These are phyloP conservation scores for Melitaea athalia DNA, from an alignment of 2,888 invertebrate species.

Conservation along the genomic window DNA sequence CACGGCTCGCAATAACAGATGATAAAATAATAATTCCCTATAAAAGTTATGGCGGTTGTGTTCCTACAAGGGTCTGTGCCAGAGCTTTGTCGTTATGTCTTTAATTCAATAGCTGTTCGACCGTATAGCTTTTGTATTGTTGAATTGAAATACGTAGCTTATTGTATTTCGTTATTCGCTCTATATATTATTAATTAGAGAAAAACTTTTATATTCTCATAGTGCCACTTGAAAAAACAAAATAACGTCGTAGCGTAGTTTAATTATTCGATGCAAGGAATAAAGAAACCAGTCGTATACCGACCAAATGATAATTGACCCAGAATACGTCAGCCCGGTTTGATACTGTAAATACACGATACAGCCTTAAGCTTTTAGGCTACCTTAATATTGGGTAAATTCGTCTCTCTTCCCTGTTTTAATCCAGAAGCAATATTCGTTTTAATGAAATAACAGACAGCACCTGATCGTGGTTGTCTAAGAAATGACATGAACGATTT, in stretches of 20 bases:
- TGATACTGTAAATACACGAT: not conserved
- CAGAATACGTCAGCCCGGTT: not conserved
- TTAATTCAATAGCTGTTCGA: conserved; percentile 31
- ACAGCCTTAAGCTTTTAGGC: conserved; percentile 6
- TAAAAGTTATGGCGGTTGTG: conserved; percentile 37
- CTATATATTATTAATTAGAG: too few species aligned
- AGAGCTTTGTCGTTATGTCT: conserved; percentile 28
- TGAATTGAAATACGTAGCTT: not conserved
- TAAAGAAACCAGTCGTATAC: too few species aligned
- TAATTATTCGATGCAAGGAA: too few species aligned
- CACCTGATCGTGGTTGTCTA: conserved; percentile 16
- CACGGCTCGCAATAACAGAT: conserved; percentile 39
- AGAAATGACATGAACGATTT: conserved; percentile 27
- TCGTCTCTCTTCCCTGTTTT: conserved; percentile 10
- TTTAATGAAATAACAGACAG: conserved; percentile 15
- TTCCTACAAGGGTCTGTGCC: conserved; percentile 25
- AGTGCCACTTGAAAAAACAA: too few species aligned
- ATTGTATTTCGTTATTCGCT: too few species aligned
- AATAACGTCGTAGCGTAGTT: too few species aligned
- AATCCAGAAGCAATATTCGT: conserved; percentile 15
- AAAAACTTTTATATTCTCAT: too few species aligned
- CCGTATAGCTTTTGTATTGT: conserved; percentile 3
- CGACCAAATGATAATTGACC: too few species aligned
- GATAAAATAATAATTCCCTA: conserved; percentile 42
- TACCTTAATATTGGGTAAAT: conserved; percentile 14